Conservation (phyloP, 2,113 vertebrate species). For the Carollia perspicillata region DNA sequence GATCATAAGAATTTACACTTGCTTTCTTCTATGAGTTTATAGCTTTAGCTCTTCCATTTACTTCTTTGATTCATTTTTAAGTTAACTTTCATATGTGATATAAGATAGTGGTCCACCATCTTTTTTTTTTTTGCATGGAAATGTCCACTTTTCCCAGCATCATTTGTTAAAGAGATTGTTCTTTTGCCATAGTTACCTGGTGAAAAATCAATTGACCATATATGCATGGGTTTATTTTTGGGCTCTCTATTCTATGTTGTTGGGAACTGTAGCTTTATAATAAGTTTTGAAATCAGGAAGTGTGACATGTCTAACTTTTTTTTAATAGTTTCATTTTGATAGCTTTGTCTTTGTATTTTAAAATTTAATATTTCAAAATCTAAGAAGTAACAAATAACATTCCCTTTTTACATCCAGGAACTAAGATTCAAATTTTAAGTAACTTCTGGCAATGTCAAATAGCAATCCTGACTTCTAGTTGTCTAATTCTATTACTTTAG, state of each 20-base stretch:
- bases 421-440: constrained; percentile 16
- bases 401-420: background rate
- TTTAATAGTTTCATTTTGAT: constrained; percentile 6
- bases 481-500: background rate
- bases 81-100: constrained; percentile 9
- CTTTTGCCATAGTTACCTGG: background rate
- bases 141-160: background rate
- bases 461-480: background rate
- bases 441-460: background rate
- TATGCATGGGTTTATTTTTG: background rate
- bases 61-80: background rate
- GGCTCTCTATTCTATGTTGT: background rate
- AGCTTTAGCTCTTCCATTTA: constrained; percentile 8
- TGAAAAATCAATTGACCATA: background rate
- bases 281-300: background rate
- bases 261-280: background rate
- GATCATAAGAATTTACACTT: background rate
- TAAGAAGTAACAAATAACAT: constrained; percentile 28
- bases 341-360: constrained; percentile 22
- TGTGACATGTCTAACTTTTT: background rate
- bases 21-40: background rate
- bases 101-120: background rate
- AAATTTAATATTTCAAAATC: constrained; percentile 4
- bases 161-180: background rate
- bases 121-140: background rate